A percentile compares a stretch with the other conserved stretches of the same genome.
phyloP scores from a whole-genome alignment of 2,888 invertebrate genomes.

The Nudaria mundana region DNA sequence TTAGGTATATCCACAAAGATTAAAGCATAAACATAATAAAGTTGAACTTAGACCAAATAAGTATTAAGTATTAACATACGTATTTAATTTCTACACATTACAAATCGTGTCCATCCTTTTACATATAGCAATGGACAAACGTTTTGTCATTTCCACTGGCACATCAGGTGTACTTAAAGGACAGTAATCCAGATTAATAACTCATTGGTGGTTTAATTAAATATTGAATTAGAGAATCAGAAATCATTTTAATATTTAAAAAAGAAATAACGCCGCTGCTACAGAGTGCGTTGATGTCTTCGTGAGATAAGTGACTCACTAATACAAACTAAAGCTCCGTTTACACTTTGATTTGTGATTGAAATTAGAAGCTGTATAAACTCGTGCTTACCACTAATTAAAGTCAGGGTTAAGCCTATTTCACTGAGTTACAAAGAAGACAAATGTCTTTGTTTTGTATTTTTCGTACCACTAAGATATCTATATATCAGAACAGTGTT shows the following conservation, averaged over 20 bases:
- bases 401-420: no score
- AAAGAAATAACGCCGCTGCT: constrained; percentile 37
- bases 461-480: no score
- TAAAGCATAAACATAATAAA: no score
- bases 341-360: no score
- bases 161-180: constrained; percentile 55
- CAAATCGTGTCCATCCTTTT: constrained; percentile 47
- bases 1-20: no score
- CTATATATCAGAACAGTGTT: no score
- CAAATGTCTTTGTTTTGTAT: no score
- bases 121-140: constrained; percentile 60
- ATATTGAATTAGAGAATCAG: constrained; percentile 66
- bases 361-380: no score
- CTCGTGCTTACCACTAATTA: no score
- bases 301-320: constrained; percentile 37
- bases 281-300: constrained; percentile 22
- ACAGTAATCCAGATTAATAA: constrained; percentile 74
- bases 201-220: constrained; percentile 68
- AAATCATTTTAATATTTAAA: constrained; percentile 60
- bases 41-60: no score
- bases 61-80: no score
- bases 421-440: no score
- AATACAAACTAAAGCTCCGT: constrained; percentile 34
- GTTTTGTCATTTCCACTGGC: constrained; percentile 61
- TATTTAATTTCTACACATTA: constrained; percentile 47